A percentile compares a stretch with the other conserved stretches of the same genome.
Conservation (phyloP, 2,888 invertebrate species). For the Tachina fera region DNA sequence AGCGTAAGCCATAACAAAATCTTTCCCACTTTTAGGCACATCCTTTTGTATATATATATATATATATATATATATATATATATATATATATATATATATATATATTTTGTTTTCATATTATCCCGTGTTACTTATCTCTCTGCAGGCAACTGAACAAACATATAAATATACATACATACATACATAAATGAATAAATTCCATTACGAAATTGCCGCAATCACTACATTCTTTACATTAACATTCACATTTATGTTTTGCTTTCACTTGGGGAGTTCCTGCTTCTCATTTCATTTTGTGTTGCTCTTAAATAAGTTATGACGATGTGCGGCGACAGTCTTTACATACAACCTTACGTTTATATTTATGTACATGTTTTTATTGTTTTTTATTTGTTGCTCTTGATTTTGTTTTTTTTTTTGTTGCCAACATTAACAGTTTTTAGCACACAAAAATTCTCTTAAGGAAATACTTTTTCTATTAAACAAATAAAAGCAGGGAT, state of each 20-base stretch:
- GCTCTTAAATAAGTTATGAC: conserved; percentile 35
- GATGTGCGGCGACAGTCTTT: conserved; percentile 55
- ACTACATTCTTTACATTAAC: conserved; percentile 57
- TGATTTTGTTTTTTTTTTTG: not conserved
- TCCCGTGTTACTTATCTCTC: not conserved
- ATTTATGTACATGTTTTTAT: not conserved
- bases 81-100: not conserved
- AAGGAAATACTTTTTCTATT: no score
- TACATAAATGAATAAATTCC: conserved; percentile 57
- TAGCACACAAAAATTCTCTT: no score
- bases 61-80: not conserved
- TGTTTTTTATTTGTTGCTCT: not conserved
- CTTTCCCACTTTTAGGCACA: no score
- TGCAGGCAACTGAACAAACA: conserved; percentile 35
- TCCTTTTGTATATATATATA: not conserved
- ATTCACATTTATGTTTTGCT: conserved; percentile 11
- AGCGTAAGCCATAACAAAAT: no score
- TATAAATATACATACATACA: conserved; percentile 7
- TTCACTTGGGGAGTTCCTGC: no score
- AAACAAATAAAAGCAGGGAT: no score
- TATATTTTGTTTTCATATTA: not conserved
- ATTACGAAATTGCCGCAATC: conserved; percentile 65
- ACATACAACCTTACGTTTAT: not conserved
- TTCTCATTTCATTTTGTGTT: not conserved
- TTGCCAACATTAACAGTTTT: not conserved